Base-by-base conservation (phyloP, 2,888 invertebrate species). In the Dynastes tityus region DNA sequence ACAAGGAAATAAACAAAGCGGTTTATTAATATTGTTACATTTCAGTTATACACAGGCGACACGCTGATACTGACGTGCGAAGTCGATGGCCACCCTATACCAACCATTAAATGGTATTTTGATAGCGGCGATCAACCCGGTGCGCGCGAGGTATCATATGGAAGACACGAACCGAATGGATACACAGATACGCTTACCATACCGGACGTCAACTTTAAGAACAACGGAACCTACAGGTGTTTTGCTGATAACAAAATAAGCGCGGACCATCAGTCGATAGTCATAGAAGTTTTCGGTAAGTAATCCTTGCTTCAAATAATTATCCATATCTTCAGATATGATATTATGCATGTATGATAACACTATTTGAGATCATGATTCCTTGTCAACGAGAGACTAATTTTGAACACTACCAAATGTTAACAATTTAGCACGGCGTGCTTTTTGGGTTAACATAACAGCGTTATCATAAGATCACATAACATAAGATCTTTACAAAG, bases 211-310 rank as follows among this genome's bases (percentile, higher is more conserved):
- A 55, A 11, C 37, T 37, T 58, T 22, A 73, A 58, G 22, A 58
- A 73, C 29, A 73, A 73, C 37, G 73, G 73, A 58, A 73, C 73
- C 13, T 73, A 73, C 40, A 55, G 37, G 45, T 73, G 73, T 58
- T 16, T 16, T 1, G 73, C 73, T 32, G 40, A 58, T 16, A 73
- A 73, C 27, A 16, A 37, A 32, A 58, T 16, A 37, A 73, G 16
- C n/a, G 55, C 4, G 6, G 73, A 73, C 58, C 58, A 73, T 13
- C 32, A 58, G 16, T 40, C 73, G 16, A 73, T 73, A 73, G 58
- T 58, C 11, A 58, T 73, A 73, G 73, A 73, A 58, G 73, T 73
- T 58, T 73, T 58, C 22, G 73, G 73, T 73, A 73, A 73, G 73
- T 73, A 9, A 49, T 13, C 9, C 29, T 53, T n/a, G 55, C 55